A percentile compares a stretch with the other conserved stretches of the same genome.
These are phyloP conservation scores for Choloepus didactylus DNA, from an alignment of 2,797 vertebrate genomes.

Conservation along the genomic window DNA sequence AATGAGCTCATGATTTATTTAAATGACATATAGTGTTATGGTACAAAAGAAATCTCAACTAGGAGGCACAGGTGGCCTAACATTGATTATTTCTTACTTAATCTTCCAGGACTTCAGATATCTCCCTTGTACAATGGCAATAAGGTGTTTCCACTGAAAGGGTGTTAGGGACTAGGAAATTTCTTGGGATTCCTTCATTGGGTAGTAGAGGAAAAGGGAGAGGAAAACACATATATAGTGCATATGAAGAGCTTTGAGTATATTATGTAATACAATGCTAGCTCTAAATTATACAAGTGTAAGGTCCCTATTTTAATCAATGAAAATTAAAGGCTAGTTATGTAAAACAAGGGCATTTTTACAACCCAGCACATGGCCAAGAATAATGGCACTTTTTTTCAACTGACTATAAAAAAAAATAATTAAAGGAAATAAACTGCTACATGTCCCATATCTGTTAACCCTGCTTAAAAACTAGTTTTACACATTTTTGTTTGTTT, in stretches of 20 bases:
- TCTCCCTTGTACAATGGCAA: background rate
- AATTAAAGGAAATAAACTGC: background rate
- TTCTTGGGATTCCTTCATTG: background rate
- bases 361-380: background rate
- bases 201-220: background rate
- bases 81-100: conserved; percentile 2
- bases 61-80: background rate
- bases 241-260: background rate
- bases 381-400: background rate
- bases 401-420: background rate
- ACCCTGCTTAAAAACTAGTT: background rate
- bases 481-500: background rate
- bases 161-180: background rate
- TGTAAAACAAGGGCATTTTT: background rate
- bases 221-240: background rate
- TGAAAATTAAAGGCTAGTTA: background rate
- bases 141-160: background rate
- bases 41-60: background rate
- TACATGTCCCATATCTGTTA: background rate
- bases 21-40: conserved; percentile 43
- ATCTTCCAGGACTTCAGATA: background rate
- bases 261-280: background rate
- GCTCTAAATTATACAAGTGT: background rate
- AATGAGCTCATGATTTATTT: background rate
- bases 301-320: conserved; percentile 33